phyloP scores from a whole-genome alignment of 2,797 vertebrate species.

The Forpus xanthops region DNA sequence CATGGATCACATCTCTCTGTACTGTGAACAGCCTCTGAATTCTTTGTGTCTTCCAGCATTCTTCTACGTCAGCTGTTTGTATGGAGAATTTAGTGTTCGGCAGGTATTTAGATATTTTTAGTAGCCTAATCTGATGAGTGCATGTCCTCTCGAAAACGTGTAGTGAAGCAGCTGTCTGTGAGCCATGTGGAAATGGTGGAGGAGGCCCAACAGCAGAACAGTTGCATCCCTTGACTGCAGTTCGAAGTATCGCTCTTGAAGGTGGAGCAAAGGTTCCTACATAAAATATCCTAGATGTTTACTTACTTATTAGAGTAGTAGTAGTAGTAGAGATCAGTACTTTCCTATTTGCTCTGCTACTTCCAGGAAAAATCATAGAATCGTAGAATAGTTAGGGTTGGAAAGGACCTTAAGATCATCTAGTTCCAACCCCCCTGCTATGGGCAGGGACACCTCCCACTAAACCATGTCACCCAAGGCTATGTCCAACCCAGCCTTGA shows the following conservation, averaged over 20 bases:
- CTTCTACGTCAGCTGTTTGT: neutral
- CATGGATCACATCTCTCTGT: neutral
- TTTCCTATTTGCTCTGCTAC: neutral
- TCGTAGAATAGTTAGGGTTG: too few species aligned
- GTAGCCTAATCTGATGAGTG: constrained; percentile 51
- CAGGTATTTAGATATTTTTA: constrained; percentile 57
- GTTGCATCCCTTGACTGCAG: neutral
- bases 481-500: too few species aligned
- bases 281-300: neutral
- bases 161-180: constrained; percentile 2
- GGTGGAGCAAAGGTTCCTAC: neutral
- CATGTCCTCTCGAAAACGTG: neutral
- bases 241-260: neutral
- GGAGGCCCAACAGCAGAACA: neutral
- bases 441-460: too few species aligned
- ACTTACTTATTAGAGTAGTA: neutral
- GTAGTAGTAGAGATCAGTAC: neutral
- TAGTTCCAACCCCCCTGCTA: too few species aligned
- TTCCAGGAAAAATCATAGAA: neutral
- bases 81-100: constrained; percentile 4
- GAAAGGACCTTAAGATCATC: too few species aligned
- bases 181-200: neutral
- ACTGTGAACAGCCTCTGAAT: neutral
- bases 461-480: too few species aligned
- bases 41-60: neutral